Evolutionary conservation across 2,888 invertebrate species (phyloP), one percentile per base, ranked within the genome.

Genomic region (Coleophora flavipennella): DNA sequence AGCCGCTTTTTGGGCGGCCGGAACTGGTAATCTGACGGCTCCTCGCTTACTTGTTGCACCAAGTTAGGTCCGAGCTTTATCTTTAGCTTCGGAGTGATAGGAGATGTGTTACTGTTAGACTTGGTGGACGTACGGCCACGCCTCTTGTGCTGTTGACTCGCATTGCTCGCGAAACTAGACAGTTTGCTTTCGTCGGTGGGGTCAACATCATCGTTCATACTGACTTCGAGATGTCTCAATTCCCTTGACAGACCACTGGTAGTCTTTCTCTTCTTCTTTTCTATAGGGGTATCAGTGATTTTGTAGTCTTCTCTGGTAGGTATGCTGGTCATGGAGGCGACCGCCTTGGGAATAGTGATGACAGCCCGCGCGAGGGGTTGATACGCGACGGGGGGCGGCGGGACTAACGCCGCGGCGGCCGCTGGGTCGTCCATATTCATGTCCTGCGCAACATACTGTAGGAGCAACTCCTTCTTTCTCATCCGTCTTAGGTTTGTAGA

Each of bases 381-480:
- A 8, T 89, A 88, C 29, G 83, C 85, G 1, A 88, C 87, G 0
- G 89, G 0, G 89, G 90, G 85, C 4, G 87, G 85, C 35, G 87
- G 78, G 11, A 61, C 54, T 9, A 87, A 86, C 26, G 81, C 56
- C 1, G 83, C 80, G 12, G 87, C 66, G 35, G 84, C 85, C 2
- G 87, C 80, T 4, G 91, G 89, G 52, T 93, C 93, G 54, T 92
- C 92, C 89, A 92, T 92, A 57, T 94, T 93, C 88, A 92, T 93
- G 57, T 94, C 93, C 60, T 93, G 93, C 10, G 92, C 92, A 85
- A 93, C 94, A 50, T 83, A 83, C 61, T 95, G 92, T 13, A 94
- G 88, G 26, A 96, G 73, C 38, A 96, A 66, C 63, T 96, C 95
- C 60, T 96, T 96, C 78, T 96, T 96, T 3, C 95, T 87, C 95